Evolutionary conservation across 2,888 invertebrate species (phyloP).

Genomic region (Ephialtes manifestator): DNA sequence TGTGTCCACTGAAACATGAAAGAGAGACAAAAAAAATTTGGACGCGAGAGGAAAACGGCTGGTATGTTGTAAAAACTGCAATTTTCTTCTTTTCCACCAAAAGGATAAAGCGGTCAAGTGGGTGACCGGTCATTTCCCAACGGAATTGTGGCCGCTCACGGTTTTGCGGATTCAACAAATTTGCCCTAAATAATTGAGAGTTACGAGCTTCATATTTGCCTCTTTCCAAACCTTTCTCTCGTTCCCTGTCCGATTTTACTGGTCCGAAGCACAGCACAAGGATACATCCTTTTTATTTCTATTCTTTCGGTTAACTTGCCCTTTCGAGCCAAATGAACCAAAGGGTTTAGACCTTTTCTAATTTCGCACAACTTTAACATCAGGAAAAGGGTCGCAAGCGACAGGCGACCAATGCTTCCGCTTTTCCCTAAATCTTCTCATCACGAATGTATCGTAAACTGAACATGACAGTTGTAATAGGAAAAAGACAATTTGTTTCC

Average conservation of each 20-base stretch:
- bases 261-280: background rate
- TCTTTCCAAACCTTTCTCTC: conserved; percentile 1
- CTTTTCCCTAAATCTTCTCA: background rate
- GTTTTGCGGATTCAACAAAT: conserved; percentile 75
- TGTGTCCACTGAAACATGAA: conserved; percentile 69
- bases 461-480: conserved; percentile 28
- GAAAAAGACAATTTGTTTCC: conserved; percentile 39
- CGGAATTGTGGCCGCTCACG: conserved; percentile 53
- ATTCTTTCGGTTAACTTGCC: conserved; percentile 45
- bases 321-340: conserved; percentile 36
- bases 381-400: conserved; percentile 22
- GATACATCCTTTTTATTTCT: background rate
- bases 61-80: conserved; percentile 67
- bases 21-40: conserved; percentile 62
- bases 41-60: conserved; percentile 41
- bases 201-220: conserved; percentile 66
- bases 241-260: background rate
- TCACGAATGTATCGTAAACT: conserved; percentile 32
- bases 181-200: conserved; percentile 80
- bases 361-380: conserved; percentile 15
- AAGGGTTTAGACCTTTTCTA: conserved; percentile 32
- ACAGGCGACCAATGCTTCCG: background rate
- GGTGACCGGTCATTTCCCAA: conserved; percentile 75
- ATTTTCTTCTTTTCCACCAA: conserved; percentile 75
- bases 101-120: conserved; percentile 45